phyloP scores from a whole-genome alignment of 2,113 vertebrate genomes.

The Halichoerus grypus region DNA sequence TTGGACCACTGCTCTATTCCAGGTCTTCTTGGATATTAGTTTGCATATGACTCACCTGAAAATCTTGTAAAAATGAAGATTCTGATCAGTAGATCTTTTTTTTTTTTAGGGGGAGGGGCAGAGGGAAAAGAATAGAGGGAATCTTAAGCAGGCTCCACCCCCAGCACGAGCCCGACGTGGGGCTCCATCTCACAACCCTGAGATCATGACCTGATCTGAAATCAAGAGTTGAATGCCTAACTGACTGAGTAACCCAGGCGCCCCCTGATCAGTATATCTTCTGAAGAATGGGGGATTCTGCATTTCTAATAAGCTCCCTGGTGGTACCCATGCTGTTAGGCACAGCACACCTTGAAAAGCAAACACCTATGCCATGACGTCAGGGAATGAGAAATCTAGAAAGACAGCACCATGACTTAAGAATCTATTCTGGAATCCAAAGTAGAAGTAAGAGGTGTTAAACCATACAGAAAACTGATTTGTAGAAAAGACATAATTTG shows the following conservation, averaged over 20 bases:
- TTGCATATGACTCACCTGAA: not conserved
- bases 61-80: not conserved
- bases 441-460: not conserved
- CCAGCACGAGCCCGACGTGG: not conserved
- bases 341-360: not conserved
- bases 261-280: not conserved
- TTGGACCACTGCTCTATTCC: not conserved
- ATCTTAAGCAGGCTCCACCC: not conserved
- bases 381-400: not conserved
- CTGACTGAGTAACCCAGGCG: not conserved
- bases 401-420: not conserved
- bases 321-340: not conserved
- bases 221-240: not conserved
- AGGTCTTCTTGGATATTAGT: not conserved
- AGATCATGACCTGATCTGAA: not conserved
- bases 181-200: not conserved
- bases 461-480: not conserved
- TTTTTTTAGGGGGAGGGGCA: not conserved
- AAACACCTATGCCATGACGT: not conserved
- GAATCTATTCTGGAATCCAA: not conserved
- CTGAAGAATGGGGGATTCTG: not conserved
- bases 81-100: not conserved
- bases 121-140: not conserved
- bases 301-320: not conserved
- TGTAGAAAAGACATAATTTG: not conserved